Evolutionary conservation across 2,113 vertebrate species (phyloP), one percentile per base, ranked within the genome.

Genomic region (Notothenia coriiceps): DNA sequence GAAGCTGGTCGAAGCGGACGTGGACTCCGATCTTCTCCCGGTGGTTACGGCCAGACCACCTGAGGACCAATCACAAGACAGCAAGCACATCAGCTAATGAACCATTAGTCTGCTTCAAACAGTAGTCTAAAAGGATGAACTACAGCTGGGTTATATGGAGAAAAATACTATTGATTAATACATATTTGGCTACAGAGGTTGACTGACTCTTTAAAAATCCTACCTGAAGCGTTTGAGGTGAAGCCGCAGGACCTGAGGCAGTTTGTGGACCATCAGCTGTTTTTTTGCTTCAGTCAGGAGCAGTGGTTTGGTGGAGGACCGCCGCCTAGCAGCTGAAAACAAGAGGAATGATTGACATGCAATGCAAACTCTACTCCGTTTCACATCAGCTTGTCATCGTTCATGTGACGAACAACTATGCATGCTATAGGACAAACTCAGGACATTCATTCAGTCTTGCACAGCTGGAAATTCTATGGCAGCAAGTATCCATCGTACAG

Each of bases 191-290:
- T 12, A 46, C 40, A 44, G 67, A 47, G 25, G 22, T 2, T 0
- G 7, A 5, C 6, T 5, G 50, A 76, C 0, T 57, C 62, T 35
- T 35, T 35, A 35, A 35, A 35, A 20, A 22, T 61, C 94, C 84
- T 92, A 99, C 98, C 98, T 97, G 96, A 99, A 99, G 87, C 98
- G 96, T 94, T 99, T 99, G 91, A 99, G 98, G 96, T 99, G 98
- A 84, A 99, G 96, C 84, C 98, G 95, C 89, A 99, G 96, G 92
- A 99, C 98, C 95, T 98, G 98, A 97, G 98, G 98, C 96, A 99
- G 96, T 92, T 98, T 96, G 94, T 97, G 98, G 91, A 99, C 96
- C 96, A 97, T 97, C 92, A 99, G 96, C 95, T 97, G 98, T 93
- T 99, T 99, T 74, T 96, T 96, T 83, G 98, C 98, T 95, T 99